Conservation (phyloP, 2,797 vertebrate genomes). For the Mormyrops boulengeri region DNA sequence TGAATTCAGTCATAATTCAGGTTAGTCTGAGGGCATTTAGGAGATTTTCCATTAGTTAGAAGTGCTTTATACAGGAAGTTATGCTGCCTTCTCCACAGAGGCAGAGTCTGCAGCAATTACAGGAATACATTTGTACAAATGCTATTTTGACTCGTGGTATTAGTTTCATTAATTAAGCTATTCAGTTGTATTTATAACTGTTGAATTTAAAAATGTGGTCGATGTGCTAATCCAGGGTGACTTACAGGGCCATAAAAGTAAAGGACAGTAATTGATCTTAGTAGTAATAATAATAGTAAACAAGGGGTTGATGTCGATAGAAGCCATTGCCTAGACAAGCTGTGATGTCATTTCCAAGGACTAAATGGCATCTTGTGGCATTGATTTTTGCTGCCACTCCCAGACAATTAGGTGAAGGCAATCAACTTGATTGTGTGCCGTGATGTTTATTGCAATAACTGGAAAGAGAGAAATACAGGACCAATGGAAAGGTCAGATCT, state of each 20-base stretch:
- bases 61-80: neutral
- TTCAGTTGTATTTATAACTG: neutral
- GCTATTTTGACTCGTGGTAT: neutral
- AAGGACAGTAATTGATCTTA: neutral
- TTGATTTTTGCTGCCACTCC: constrained; percentile 2
- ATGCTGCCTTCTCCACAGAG: neutral
- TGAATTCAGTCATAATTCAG: neutral
- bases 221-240: neutral
- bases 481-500: constrained; percentile 1
- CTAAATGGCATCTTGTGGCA: neutral
- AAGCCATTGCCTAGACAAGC: neutral
- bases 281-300: neutral
- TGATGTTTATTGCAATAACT: neutral
- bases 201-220: neutral
- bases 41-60: neutral
- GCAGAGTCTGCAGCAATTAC: neutral
- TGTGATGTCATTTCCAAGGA: neutral
- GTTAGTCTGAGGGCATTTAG: neutral
- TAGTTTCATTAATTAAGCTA: neutral
- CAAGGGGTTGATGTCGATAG: neutral
- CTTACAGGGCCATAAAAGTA: neutral
- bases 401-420: neutral
- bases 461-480: neutral
- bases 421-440: neutral
- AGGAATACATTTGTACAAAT: neutral